phyloP scores from a whole-genome alignment of 2,113 vertebrate genomes.

The Crotalus helleri region DNA sequence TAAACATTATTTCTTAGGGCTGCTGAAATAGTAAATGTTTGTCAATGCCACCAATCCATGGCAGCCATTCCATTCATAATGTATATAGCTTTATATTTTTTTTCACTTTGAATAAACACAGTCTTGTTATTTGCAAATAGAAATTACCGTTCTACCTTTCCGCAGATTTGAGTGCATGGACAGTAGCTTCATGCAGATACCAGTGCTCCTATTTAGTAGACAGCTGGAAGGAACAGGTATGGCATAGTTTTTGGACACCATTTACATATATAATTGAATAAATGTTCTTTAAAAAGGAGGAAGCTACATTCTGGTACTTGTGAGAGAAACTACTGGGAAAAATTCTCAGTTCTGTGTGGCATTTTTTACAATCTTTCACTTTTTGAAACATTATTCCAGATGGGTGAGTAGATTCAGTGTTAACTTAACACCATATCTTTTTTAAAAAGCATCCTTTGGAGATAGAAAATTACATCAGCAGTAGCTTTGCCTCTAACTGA shows the following conservation, averaged over 20 bases:
- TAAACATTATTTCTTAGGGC: neutral
- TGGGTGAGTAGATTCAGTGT: neutral
- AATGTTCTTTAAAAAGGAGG: constrained; percentile 49
- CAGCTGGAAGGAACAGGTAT: constrained; percentile 55
- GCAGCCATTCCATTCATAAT: neutral
- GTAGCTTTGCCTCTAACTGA: neutral
- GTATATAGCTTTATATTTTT: neutral
- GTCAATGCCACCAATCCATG: neutral
- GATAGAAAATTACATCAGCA: neutral
- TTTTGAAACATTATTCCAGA: neutral
- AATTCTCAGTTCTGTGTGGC: constrained; percentile 44
- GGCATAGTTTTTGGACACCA: constrained; percentile 47
- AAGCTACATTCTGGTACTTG: constrained; percentile 36
- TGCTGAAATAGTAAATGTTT: neutral
- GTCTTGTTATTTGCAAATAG: neutral
- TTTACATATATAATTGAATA: constrained; percentile 66
- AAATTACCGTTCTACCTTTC: constrained; percentile 18
- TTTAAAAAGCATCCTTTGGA: neutral
- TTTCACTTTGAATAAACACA: neutral
- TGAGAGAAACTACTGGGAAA: constrained; percentile 46
- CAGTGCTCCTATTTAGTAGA: constrained; percentile 49
- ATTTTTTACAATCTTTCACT: neutral
- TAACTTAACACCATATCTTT: neutral
- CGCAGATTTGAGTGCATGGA: constrained; percentile 38
- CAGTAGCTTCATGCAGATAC: constrained; percentile 45